A percentile compares a stretch with the other conserved stretches of the same genome.
Evolutionary conservation across 2,888 invertebrate species (phyloP).

Genomic region (Ctena decussata): DNA sequence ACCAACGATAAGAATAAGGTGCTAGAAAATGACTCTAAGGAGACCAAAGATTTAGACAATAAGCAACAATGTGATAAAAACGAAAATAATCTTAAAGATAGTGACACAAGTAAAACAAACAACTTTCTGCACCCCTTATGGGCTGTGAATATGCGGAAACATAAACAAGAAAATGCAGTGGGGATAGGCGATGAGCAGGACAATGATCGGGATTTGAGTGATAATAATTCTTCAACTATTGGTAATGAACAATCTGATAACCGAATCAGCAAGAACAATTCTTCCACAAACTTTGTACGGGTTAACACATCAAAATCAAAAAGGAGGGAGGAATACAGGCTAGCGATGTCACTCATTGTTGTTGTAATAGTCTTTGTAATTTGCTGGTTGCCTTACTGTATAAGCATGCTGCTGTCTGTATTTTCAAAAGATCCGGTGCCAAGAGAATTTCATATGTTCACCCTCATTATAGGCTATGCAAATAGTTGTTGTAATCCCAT

Average conservation of each 20-base stretch:
- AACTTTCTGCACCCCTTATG: neutral
- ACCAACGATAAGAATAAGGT: neutral
- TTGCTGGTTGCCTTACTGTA: constrained; percentile 83
- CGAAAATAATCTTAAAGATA: neutral
- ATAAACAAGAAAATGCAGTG: neutral
- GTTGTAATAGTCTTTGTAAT: constrained; percentile 80
- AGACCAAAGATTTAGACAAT: neutral
- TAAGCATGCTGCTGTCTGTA: constrained; percentile 80
- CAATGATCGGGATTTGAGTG: neutral
- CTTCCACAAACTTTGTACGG: neutral
- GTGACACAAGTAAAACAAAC: neutral
- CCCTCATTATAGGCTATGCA: constrained; percentile 80
- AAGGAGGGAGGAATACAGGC: constrained; percentile 71
- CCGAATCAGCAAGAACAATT: neutral
- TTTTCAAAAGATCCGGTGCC: constrained; percentile 71
- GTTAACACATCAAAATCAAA: neutral
- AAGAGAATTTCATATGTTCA: constrained; percentile 75
- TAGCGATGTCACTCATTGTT: constrained; percentile 75
- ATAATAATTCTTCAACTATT: neutral
- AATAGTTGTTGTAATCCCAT: constrained; percentile 83
- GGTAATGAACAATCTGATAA: neutral
- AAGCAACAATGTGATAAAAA: neutral
- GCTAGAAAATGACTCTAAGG: neutral
- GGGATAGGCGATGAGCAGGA: neutral
- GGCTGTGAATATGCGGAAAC: no score